phyloP scores from a whole-genome alignment of 1,140 invertebrate genomes.

The Phortica variegata region DNA sequence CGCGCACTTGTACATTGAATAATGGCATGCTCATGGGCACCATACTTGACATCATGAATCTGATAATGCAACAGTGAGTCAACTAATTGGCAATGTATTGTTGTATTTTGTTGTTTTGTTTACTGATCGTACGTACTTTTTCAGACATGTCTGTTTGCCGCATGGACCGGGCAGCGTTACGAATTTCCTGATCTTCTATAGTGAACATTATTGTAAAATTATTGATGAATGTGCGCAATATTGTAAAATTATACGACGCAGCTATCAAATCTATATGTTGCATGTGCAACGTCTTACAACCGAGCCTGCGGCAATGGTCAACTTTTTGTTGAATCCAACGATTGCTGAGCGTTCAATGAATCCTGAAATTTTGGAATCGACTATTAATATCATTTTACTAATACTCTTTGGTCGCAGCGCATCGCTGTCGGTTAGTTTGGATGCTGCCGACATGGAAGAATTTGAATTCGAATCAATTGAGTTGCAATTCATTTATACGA shows the following conservation, averaged over 20 bases:
- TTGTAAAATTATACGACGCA: conserved; percentile 7
- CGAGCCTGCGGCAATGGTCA: neutral
- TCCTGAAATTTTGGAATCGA: conserved; percentile 15
- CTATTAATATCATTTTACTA: conserved; percentile 17
- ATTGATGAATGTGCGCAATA: conserved; percentile 14
- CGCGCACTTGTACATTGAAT: neutral
- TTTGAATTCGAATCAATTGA: conserved; percentile 23
- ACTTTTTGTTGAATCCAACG: conserved; percentile 20
- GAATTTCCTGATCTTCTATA: neutral
- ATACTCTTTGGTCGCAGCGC: conserved; percentile 13
- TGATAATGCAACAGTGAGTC: neutral
- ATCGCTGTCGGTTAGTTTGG: conserved; percentile 1
- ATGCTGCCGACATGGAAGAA: conserved; percentile 22
- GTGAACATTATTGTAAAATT: neutral
- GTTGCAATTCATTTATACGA: neutral
- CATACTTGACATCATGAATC: too few species aligned
- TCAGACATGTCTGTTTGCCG: conserved; percentile 11
- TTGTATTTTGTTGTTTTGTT: neutral
- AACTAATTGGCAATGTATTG: neutral
- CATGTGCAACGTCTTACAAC: conserved; percentile 26
- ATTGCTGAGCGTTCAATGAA: conserved; percentile 13
- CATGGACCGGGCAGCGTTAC: conserved; percentile 3
- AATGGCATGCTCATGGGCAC: too few species aligned
- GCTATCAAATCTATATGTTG: conserved; percentile 25
- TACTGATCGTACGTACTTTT: neutral